Percentiles rank a stretch among this genome's conserved stretches.
Conservation (phyloP, 2,888 invertebrate genomes). For the Phengaris arion region DNA sequence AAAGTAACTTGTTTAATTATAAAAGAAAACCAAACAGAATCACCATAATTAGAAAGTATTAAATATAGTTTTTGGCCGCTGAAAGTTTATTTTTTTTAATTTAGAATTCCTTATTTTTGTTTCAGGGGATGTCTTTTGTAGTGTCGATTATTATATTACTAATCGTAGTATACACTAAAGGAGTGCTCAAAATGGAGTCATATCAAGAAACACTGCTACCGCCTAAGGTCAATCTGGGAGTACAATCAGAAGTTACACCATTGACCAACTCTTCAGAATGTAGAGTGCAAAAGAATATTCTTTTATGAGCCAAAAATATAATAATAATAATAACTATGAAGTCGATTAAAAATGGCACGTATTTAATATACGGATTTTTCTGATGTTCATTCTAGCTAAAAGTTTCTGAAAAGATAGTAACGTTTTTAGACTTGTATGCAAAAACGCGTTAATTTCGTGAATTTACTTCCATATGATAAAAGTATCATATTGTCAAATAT, state of each 20-base stretch:
- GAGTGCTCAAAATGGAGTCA: background rate
- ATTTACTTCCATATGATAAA: too few species aligned
- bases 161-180: background rate
- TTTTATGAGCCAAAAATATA: background rate
- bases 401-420: too few species aligned
- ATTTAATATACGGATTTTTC: background rate
- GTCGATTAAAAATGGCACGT: background rate
- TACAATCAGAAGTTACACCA: background rate
- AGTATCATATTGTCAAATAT: too few species aligned
- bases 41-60: too few species aligned
- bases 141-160: background rate
- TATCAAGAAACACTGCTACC: background rate
- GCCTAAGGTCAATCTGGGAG: background rate
- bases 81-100: too few species aligned
- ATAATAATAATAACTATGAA: background rate
- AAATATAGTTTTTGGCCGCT: too few species aligned
- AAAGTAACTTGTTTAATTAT: too few species aligned
- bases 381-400: too few species aligned
- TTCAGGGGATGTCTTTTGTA: slow-evolving; percentile 1
- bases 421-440: too few species aligned
- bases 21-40: too few species aligned
- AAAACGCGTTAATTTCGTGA: too few species aligned
- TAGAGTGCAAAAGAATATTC: background rate
- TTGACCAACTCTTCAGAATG: background rate
- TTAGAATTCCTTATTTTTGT: background rate